Evolutionary conservation across 2,888 invertebrate genomes (phyloP).

Genomic region (Gnatocerus cornutus): DNA sequence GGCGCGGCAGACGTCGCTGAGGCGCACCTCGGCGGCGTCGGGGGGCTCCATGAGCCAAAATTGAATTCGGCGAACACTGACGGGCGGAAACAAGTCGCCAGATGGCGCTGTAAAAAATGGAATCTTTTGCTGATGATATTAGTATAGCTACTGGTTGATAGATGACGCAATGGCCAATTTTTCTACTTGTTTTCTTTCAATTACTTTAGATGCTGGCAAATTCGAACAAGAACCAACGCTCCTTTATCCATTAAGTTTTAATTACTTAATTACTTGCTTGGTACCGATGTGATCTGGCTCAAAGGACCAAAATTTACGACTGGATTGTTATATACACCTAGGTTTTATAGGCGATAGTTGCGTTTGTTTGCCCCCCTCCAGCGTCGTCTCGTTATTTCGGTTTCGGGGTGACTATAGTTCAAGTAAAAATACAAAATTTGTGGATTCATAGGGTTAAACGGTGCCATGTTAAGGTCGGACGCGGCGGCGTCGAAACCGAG

Average conservation of each 20-base stretch:
- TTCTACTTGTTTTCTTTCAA: too few species aligned
- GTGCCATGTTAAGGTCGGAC: slow-evolving; percentile 37
- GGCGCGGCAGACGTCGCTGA: slow-evolving; percentile 57
- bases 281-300: not conserved
- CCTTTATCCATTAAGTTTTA: not conserved
- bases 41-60: slow-evolving; percentile 11
- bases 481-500: slow-evolving; percentile 23
- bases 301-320: not conserved
- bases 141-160: too few species aligned
- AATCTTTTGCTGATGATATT: too few species aligned
- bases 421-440: slow-evolving; percentile 1
- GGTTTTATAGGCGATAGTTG: too few species aligned
- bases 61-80: not conserved
- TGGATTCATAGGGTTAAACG: not conserved
- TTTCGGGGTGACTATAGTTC: not conserved
- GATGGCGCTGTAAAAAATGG: too few species aligned
- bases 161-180: too few species aligned
- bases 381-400: not conserved
- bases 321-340: not conserved
- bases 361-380: not conserved
- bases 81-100: too few species aligned
- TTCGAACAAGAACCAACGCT: too few species aligned
- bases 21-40: slow-evolving; percentile 6
- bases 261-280: not conserved
- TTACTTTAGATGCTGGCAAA: too few species aligned